These are phyloP conservation scores for Aldrovandia affinis DNA, from an alignment of 2,797 vertebrate genomes.

Conservation along the genomic window DNA sequence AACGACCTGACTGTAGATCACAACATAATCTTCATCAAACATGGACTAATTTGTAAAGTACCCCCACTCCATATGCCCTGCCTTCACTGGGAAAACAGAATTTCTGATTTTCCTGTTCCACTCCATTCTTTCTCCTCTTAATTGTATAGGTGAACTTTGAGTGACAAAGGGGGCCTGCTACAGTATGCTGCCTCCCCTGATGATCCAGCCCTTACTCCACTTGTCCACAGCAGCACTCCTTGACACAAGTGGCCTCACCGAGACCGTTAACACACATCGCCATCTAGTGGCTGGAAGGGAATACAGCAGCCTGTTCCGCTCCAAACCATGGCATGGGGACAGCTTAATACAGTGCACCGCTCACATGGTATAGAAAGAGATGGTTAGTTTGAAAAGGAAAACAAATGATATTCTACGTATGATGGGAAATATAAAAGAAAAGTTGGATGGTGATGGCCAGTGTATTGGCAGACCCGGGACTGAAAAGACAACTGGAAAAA, in stretches of 20 bases:
- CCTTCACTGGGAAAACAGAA: background rate
- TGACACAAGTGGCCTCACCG: background rate
- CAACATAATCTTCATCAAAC: background rate
- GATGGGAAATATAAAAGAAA: too few relatives aligned
- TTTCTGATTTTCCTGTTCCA: background rate
- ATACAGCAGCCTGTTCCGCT: background rate
- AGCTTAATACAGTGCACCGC: background rate
- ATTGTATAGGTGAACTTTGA: background rate
- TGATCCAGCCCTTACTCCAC: background rate
- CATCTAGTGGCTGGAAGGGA: constrained; percentile 70
- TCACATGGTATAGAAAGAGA: background rate
- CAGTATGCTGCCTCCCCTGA: background rate
- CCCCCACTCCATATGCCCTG: background rate
- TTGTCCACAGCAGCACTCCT: background rate
- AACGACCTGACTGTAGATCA: background rate
- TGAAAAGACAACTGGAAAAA: too few relatives aligned
- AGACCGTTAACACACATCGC: constrained; percentile 75
- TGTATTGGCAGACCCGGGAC: too few relatives aligned
- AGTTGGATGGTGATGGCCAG: too few relatives aligned
- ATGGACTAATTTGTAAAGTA: background rate
- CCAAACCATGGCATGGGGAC: too few relatives aligned
- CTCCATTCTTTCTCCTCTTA: background rate
- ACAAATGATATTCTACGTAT: background rate
- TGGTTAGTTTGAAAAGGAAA: background rate
- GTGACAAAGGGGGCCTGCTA: constrained; percentile 8